phyloP scores from a whole-genome alignment of 2,888 invertebrate genomes.

The Endomychus coccineus region DNA sequence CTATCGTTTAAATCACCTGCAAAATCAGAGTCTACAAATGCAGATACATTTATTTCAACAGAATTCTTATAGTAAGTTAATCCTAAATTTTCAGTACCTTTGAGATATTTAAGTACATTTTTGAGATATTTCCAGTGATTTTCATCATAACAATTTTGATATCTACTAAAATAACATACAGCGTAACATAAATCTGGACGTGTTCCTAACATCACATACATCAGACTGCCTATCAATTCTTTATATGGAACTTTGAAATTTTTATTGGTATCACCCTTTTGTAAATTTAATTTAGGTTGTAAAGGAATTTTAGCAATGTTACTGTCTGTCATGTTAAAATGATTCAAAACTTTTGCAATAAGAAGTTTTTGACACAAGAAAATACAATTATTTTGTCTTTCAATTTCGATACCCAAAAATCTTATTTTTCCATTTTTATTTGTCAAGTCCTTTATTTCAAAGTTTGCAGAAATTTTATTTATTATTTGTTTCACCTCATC shows the following conservation, averaged over 20 bases:
- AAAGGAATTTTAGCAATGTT: slow-evolving; percentile 15
- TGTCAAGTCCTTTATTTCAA: slow-evolving; percentile 18
- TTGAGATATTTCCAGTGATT: slow-evolving; percentile 22
- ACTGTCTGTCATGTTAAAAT: slow-evolving; percentile 18
- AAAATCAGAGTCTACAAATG: slow-evolving; percentile 19
- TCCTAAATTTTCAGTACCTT: slow-evolving; percentile 15
- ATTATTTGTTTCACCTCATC: slow-evolving; percentile 14
- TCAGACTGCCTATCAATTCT: slow-evolving; percentile 20
- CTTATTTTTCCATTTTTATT: slow-evolving; percentile 13
- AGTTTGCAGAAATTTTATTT: slow-evolving; percentile 11
- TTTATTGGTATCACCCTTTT: not conserved
- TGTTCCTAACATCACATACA: slow-evolving; percentile 23
- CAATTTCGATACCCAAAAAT: slow-evolving; percentile 18
- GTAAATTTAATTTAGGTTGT: slow-evolving; percentile 17
- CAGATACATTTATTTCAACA: slow-evolving; percentile 8
- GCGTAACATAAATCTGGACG: slow-evolving; percentile 22
- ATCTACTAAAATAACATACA: slow-evolving; percentile 23
- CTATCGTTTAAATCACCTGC: no score
- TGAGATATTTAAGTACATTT: slow-evolving; percentile 17
- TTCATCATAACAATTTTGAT: slow-evolving; percentile 19
- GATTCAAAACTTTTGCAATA: slow-evolving; percentile 18
- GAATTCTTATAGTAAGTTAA: no score
- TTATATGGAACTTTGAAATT: slow-evolving; percentile 8
- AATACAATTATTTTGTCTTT: slow-evolving; percentile 9
- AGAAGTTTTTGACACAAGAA: slow-evolving; percentile 18